Conservation (phyloP, 2,888 invertebrate genomes). For the Acanthosepion lycidas region DNA sequence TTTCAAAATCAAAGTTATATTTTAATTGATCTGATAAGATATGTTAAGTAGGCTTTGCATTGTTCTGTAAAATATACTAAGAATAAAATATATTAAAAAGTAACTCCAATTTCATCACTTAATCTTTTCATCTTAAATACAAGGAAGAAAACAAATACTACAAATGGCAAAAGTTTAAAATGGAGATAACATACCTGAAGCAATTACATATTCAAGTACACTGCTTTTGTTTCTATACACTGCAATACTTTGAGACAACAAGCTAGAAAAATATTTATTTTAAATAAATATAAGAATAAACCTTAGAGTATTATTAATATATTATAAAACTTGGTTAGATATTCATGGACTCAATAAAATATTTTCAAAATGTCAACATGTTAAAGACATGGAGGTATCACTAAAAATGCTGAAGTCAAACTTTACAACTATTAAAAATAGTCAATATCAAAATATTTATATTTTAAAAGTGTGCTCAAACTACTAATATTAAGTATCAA, state of each 20-base stretch:
- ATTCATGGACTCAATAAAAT: not conserved
- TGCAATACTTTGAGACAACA: slow-evolving; percentile 50
- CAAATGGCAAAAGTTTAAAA: not conserved
- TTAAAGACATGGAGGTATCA: not conserved
- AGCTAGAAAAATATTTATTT: slow-evolving; percentile 44
- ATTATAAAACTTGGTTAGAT: not conserved
- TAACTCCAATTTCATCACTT: not conserved
- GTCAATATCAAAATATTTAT: too few species aligned
- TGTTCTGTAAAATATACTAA: not conserved
- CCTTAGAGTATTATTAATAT: not conserved
- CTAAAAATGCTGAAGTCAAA: too few species aligned
- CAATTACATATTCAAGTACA: slow-evolving; percentile 49
- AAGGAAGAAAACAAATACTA: not conserved
- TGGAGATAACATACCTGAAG: slow-evolving; percentile 50
- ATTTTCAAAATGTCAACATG: not conserved
- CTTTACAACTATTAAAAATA: too few species aligned
- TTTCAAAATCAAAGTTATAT: too few species aligned
- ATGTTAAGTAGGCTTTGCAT: not conserved
- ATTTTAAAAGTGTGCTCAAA: too few species aligned
- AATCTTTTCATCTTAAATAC: not conserved
- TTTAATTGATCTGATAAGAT: not conserved
- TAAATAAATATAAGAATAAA: not conserved
- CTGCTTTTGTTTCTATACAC: slow-evolving; percentile 53
- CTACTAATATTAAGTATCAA: too few species aligned
- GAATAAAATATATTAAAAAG: not conserved